A percentile compares a stretch with the other conserved stretches of the same genome.
Evolutionary conservation across 2,113 vertebrate genomes (phyloP).

Genomic region (Propithecus coquereli): DNA sequence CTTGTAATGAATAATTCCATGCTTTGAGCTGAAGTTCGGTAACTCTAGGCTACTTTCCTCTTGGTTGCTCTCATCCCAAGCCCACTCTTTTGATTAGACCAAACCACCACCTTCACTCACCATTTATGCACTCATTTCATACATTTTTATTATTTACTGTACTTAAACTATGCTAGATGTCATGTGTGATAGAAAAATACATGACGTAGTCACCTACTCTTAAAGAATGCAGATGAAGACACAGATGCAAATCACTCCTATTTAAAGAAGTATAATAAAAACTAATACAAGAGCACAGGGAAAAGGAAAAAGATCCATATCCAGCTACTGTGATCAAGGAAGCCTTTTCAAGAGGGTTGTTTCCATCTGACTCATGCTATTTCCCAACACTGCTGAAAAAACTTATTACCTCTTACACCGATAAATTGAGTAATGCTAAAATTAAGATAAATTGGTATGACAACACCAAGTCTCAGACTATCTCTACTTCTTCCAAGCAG

Average conservation of each 20-base stretch:
- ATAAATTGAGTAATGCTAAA: conserved; percentile 34
- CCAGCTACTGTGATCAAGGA: not conserved
- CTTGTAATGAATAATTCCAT: not conserved
- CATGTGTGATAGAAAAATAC: not conserved
- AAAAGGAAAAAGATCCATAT: not conserved
- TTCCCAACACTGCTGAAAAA: conserved; percentile 19
- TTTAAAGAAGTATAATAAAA: not conserved
- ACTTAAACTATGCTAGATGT: not conserved
- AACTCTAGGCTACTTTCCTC: not conserved
- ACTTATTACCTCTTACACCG: not conserved
- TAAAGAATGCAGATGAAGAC: not conserved
- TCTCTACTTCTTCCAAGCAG: conserved; percentile 4
- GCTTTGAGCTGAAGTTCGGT: not conserved
- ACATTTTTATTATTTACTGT: not conserved
- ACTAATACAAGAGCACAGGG: not conserved
- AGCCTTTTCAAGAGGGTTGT: not conserved
- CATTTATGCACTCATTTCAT: not conserved
- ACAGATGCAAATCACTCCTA: not conserved
- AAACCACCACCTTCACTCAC: not conserved
- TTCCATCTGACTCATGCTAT: not conserved
- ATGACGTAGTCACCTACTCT: not conserved
- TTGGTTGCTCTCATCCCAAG: not conserved
- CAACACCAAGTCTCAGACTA: not conserved
- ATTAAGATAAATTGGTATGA: conserved; percentile 32
- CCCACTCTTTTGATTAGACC: not conserved